These are phyloP conservation scores for Halcyon chelicuti DNA, from an alignment of 2,797 vertebrate genomes.

Conservation along the genomic window DNA sequence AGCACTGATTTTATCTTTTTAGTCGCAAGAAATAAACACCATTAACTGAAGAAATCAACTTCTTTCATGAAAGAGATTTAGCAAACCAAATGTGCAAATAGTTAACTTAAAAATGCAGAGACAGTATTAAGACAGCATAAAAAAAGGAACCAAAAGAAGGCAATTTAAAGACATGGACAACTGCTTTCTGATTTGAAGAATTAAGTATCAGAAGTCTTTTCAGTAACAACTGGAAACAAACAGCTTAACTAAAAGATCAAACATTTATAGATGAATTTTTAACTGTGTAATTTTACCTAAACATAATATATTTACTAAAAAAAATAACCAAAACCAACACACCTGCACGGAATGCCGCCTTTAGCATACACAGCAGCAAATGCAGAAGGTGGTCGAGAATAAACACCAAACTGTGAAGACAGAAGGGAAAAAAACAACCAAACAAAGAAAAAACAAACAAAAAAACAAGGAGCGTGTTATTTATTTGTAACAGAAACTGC, in stretches of 20 bases:
- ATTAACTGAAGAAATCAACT: neutral
- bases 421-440: neutral
- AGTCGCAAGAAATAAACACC: neutral
- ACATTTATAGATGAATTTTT: neutral
- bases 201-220: neutral
- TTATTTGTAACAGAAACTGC: neutral
- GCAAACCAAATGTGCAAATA: neutral
- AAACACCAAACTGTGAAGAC: conserved; percentile 75
- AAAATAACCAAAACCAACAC: neutral
- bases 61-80: neutral
- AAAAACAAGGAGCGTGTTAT: neutral
- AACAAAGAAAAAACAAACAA: too few species aligned
- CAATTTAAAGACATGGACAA: neutral
- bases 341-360: conserved; percentile 86
- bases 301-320: neutral
- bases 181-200: neutral
- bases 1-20: neutral
- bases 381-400: conserved; percentile 69
- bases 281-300: neutral
- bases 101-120: neutral
- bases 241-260: neutral
- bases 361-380: conserved; percentile 83
- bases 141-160: neutral
- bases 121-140: neutral
- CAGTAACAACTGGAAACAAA: neutral